Evolutionary conservation across 2,797 vertebrate species (phyloP), one percentile per base, ranked within the genome.

Genomic region (Alca torda): DNA sequence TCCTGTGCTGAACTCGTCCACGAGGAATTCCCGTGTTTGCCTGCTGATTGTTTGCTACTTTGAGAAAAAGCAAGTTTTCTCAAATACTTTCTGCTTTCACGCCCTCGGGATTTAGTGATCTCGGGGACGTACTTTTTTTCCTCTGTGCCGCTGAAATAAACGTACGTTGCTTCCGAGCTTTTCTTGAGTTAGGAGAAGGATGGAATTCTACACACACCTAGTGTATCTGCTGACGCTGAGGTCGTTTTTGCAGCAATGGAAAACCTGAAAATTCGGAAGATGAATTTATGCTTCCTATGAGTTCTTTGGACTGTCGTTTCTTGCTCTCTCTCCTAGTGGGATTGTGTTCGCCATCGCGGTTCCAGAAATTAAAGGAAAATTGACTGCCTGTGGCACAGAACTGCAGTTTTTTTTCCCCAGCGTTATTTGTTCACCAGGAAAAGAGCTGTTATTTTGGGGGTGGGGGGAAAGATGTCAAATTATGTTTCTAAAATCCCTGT

Each of bases 381-480:
- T 35, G 74, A 35, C 53, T 77, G 78, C 41, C 75, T 54, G 30
- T 68, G 69, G 61, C 79, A 64, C 7, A 5, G 24, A 16, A 12
- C 68, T 63, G 64, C 72, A 35, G 6, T 3, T 63, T 75, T 77
- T 53, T 18, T 51, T 51, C 25, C 41, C 76, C 33, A 24, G 3
- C 1, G 2, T 51, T 25, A 54, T 43, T 81, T 82, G 17, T 24
- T 70, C 51, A 31, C 70, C 65, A 23, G 45, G 67, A 16, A 25
- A 68, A 81, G 56, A 70, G 20, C n/a, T 7, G 2, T 53, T 84
- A 15, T 39, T 46, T n/a, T 33, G 45, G 13, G 20, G 24, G 3
- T 0, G 6, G 21, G 5, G 6, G 11, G 15, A 16, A 54, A 25
- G 4, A 28, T 16, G 9, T 16, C 20, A 1, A 18, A 53, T 26